Evolutionary conservation across 2,888 invertebrate genomes (phyloP), one percentile per base, ranked within the genome.

Genomic region (Tricholauxania praeusta): DNA sequence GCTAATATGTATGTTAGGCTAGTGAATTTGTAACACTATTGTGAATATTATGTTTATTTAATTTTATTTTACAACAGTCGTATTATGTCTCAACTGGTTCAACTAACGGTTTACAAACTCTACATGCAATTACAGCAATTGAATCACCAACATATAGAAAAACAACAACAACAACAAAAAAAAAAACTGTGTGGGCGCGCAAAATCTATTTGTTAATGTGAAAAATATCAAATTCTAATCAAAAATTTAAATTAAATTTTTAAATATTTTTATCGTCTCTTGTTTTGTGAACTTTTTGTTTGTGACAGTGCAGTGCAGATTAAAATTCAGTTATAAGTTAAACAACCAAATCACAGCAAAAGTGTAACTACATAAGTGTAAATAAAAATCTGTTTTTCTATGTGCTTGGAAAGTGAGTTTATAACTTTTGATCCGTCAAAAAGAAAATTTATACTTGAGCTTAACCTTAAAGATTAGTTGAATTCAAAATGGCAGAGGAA

Each of bases 21-120:
- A 10, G 10, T 39, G 8, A 0, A 39, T 39, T 10, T 39, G 10
- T 39, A 39, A 1, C 5, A 39, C 39, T 4, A 7, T 39, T 39
- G 39, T 39, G 39, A 39, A 39, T 7, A 39, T 39, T 39, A 39
- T 7, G 10, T 2, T 39, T 39, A 8, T 39, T 39, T 39, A 7
- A 10, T 39, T 39, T 39, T 10, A 8, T 39, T 39, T 4, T 10
- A 39, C 39, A 7, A 39, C 39, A 39, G 39, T 8, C 80, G 32
- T 82, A 75, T 60, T 82, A 78, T 82, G 82, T 81, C 77, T 75
- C 79, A 81, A 76, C 80, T 77, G 14, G 15, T 63, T 12, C 10
- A 48, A 19, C 17, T 69, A 69, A 69, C 69, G 60, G 69, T 51
- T 39, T 14, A 59, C 15, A n/a, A 62, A 52, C 62, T 63, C 62